Evolutionary conservation across 1,140 invertebrate genomes (phyloP).

Genomic region (Brachionus rotundiformis): DNA sequence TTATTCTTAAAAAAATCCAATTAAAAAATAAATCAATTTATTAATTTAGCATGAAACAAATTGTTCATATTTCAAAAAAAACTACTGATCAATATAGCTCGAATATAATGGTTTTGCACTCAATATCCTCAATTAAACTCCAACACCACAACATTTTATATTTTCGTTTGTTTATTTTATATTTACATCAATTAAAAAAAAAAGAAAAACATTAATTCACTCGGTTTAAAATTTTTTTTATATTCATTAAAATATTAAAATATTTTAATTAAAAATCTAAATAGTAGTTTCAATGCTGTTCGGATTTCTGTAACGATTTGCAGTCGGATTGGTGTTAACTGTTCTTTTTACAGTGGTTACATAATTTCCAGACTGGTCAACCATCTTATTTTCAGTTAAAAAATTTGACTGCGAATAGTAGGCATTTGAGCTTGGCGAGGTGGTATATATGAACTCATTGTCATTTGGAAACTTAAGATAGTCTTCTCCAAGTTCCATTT

Average conservation of each 20-base stretch:
- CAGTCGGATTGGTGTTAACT: not conserved
- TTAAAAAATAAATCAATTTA: not conserved
- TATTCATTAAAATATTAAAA: not conserved
- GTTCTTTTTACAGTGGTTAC: not conserved
- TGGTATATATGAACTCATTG: slow-evolving; percentile 35
- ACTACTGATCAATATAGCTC: not conserved
- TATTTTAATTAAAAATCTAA: slow-evolving; percentile 40
- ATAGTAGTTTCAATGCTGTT: slow-evolving; percentile 48
- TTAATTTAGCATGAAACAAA: not conserved
- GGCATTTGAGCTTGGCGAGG: not conserved
- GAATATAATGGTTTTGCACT: not conserved
- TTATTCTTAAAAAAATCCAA: not conserved
- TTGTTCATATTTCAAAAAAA: not conserved
- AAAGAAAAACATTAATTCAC: slow-evolving; percentile 9
- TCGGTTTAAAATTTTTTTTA: slow-evolving; percentile 41
- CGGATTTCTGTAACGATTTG: slow-evolving; percentile 14
- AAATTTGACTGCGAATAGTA: not conserved
- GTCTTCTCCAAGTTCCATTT: not conserved
- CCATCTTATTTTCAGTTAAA: not conserved
- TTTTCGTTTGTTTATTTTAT: not conserved
- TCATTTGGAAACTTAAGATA: slow-evolving; percentile 26
- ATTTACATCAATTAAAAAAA: not conserved
- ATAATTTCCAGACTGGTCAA: not conserved
- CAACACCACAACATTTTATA: not conserved
- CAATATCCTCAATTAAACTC: not conserved